phyloP scores from a whole-genome alignment of 2,797 vertebrate genomes.

The Notoglanidium macrostoma region DNA sequence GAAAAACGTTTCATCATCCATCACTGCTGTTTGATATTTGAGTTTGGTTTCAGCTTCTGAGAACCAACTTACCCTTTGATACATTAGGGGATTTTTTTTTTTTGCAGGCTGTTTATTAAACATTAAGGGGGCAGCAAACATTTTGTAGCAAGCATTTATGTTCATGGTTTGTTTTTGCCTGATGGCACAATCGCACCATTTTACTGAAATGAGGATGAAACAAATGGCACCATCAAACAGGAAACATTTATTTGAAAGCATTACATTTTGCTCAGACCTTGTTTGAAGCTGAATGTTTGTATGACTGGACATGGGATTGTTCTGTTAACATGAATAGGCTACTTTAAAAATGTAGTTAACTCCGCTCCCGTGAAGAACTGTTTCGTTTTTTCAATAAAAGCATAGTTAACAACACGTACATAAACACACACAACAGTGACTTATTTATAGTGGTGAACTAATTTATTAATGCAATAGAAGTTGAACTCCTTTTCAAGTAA shows the following conservation, averaged over 20 bases:
- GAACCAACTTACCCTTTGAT: neutral
- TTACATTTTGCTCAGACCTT: neutral
- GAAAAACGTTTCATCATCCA: neutral
- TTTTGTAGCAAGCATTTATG: neutral
- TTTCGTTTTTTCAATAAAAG: neutral
- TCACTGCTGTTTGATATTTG: neutral
- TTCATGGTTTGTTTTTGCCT: neutral
- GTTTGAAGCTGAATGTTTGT: neutral
- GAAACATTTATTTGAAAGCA: neutral
- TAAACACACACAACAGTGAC: too few relatives aligned
- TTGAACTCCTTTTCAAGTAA: neutral
- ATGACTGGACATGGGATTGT: neutral
- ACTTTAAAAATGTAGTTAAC: neutral
- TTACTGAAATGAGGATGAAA: neutral
- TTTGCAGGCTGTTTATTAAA: neutral
- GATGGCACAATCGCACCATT: neutral
- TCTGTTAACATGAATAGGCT: too few relatives aligned
- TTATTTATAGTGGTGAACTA: neutral
- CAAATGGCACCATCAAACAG: neutral
- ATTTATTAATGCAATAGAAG: neutral
- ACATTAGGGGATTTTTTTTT: neutral
- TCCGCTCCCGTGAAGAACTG: neutral
- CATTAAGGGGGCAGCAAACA: neutral
- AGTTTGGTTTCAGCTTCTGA: constrained; percentile 6
- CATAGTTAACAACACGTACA: neutral